Evolutionary conservation across 2,797 vertebrate genomes (phyloP).

Genomic region (Esox lucius): DNA sequence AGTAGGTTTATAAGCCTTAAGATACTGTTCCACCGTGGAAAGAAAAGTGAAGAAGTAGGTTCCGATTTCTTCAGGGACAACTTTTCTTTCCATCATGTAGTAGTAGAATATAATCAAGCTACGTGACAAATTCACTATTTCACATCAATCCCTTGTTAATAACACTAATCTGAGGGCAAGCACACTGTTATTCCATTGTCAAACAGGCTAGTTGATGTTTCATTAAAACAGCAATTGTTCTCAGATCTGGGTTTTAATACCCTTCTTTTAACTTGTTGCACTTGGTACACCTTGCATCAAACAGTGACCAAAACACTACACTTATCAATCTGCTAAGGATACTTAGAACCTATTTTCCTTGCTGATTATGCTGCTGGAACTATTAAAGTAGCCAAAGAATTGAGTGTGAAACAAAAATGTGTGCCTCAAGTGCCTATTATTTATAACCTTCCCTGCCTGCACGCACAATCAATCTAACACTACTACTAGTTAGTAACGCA

Average conservation of each 20-base stretch:
- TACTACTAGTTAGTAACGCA: conserved; percentile 10
- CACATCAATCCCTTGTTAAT: conserved; percentile 65
- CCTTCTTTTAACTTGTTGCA: conserved; percentile 39
- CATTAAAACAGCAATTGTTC: conserved; percentile 51
- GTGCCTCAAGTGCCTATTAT: neutral
- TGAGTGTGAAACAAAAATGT: neutral
- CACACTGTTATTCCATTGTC: conserved; percentile 53
- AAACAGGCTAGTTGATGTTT: conserved; percentile 53
- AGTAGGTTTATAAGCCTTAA: too few relatives aligned
- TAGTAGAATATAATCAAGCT: conserved; percentile 31
- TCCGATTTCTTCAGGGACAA: neutral
- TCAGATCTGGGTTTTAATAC: conserved; percentile 16
- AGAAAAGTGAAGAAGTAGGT: neutral
- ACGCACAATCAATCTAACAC: too few relatives aligned
- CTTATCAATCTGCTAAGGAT: too few relatives aligned
- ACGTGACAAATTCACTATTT: conserved; percentile 61
- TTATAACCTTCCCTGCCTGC: neutral
- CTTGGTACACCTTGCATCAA: neutral
- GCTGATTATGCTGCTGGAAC: neutral
- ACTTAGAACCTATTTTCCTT: conserved; percentile 16
- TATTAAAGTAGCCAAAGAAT: neutral
- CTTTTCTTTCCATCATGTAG: conserved; percentile 31
- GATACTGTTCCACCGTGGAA: neutral
- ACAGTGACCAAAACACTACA: too few relatives aligned
- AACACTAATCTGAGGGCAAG: conserved; percentile 64